Evolutionary conservation across 35 echinoderm and acorn worm species (phyloP), one percentile per base, ranked within the genome.

Genomic region (Ophiothrix spiculata): DNA sequence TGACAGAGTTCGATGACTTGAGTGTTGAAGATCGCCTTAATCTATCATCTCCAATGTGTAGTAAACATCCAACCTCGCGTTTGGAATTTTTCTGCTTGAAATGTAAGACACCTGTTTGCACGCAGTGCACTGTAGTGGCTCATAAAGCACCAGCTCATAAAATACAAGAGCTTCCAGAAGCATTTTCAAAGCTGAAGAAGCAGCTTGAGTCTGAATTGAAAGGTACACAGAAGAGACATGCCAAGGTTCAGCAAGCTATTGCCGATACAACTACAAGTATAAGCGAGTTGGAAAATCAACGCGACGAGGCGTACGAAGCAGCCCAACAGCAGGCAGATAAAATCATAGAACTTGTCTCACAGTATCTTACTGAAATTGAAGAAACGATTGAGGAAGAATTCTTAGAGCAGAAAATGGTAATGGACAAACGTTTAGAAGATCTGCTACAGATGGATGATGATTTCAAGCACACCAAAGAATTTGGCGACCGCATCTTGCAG

Each of bases 61-160:
- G 35, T 1, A 42, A 73, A 17, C 84, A 86, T 46, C 84, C 84
- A 75, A 42, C 39, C 39, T 75, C 39, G 41, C 34, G 38, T 31
- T 19, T 86, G n/a, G 84, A 86, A 16, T 73, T 77, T 15, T 86
- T 75, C 84, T 86, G 84, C 74, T 32, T 31, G 0, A 86, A 69
- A 4, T 86, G 84, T 31, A 75, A 86, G 36, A 29, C 42, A 8
- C 84, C 84, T 32, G 73, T 86, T 16, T 86, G 84, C 28, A 40
- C 37, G 39, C 74, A 86, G n/a, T 86, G 84, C 84, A 86, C 84
- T 1, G 74, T 76, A 8, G 84, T 86, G 3, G 33, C 74, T n/a
- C 84, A 86, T 33, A 75, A 75, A 32, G 84, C 64, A 14, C 84
- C 83, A 3, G 83, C 39, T 39, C 83, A 86, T 42, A 82, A 82